phyloP scores from a whole-genome alignment of 1,140 invertebrate genomes.

The Dendrolimus kikuchii region DNA sequence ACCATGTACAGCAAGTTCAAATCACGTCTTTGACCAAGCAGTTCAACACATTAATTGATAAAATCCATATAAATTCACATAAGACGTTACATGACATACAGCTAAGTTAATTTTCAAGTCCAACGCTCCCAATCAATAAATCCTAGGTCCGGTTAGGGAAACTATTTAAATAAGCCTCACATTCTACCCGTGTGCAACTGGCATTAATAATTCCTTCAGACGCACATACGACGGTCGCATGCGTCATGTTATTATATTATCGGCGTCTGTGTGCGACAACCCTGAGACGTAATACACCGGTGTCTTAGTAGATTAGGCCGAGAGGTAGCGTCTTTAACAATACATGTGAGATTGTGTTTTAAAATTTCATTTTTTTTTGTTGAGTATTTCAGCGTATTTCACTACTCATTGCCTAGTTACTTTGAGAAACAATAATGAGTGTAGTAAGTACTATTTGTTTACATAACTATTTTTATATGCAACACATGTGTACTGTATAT shows the following conservation, averaged over 20 bases:
- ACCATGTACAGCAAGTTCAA: too few species aligned
- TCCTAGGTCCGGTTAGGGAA: slow-evolving; percentile 39
- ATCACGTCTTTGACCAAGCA: too few species aligned
- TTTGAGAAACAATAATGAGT: too few species aligned
- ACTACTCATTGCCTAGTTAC: too few species aligned
- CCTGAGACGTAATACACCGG: slow-evolving; percentile 24
- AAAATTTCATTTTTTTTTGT: too few species aligned
- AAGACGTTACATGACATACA: slow-evolving; percentile 1
- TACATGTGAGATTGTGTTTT: background rate
- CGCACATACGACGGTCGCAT: slow-evolving; percentile 59
- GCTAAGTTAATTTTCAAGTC: slow-evolving; percentile 17
- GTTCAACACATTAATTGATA: background rate
- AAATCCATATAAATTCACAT: background rate
- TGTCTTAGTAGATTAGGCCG: slow-evolving; percentile 47
- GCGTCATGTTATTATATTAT: slow-evolving; percentile 57
- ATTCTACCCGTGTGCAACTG: slow-evolving; percentile 30
- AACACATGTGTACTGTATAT: too few species aligned
- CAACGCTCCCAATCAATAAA: slow-evolving; percentile 26
- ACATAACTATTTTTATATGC: too few species aligned
- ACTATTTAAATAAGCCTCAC: slow-evolving; percentile 63
- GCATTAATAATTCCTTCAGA: slow-evolving; percentile 67
- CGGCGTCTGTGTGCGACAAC: slow-evolving; percentile 56
- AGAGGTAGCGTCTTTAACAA: slow-evolving; percentile 20
- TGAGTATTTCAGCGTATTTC: too few species aligned
- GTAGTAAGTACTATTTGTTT: too few species aligned